A percentile compares a stretch with the other conserved stretches of the same genome.
Evolutionary conservation across 2,797 vertebrate genomes (phyloP).

Genomic region (Sternotherus odoratus): DNA sequence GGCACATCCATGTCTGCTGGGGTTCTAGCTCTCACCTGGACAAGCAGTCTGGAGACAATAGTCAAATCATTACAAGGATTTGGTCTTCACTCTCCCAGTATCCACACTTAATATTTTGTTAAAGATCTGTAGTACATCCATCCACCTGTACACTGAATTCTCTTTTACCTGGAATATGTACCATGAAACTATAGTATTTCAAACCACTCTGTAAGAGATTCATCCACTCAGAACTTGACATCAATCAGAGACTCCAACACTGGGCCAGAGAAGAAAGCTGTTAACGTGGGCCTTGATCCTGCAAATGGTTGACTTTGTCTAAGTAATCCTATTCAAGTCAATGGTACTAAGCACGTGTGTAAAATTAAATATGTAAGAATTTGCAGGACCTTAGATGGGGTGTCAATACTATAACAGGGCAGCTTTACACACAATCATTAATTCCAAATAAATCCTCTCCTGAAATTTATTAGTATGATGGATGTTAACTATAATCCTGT

Average conservation of each 20-base stretch:
- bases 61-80: not conserved
- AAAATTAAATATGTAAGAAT: not conserved
- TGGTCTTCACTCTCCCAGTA: not conserved
- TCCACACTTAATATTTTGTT: not conserved
- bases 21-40: not conserved
- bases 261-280: not conserved
- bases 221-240: not conserved
- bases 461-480: accelerated
- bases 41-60: not conserved
- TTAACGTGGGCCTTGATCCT: not conserved
- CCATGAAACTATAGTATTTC: not conserved
- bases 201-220: not conserved
- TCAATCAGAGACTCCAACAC: not conserved
- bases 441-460: not conserved
- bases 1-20: not conserved
- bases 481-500: not conserved
- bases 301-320: not conserved
- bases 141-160: not conserved
- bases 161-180: not conserved
- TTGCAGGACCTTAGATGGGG: not conserved
- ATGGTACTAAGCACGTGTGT: no score
- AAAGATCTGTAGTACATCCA: not conserved
- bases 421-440: accelerated
- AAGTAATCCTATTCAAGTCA: not conserved
- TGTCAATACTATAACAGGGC: not conserved